Conservation (phyloP, 1,140 invertebrate species). For the Drosophila varians region DNA sequence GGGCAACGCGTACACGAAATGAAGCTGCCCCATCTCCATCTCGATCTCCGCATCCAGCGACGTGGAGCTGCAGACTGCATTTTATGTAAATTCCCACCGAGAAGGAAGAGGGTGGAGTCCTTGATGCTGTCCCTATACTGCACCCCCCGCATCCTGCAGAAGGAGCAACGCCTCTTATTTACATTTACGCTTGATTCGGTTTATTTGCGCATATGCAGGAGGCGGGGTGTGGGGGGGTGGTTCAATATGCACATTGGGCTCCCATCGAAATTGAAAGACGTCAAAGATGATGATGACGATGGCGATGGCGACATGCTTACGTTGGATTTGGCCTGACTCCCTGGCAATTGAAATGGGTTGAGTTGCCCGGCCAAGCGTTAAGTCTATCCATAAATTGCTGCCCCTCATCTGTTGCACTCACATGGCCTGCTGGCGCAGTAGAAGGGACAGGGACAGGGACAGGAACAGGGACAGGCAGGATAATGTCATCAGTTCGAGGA, state of each 20-base stretch:
- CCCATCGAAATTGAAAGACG: conserved; percentile 52
- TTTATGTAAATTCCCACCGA: conserved; percentile 72
- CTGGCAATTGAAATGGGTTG: conserved; percentile 45
- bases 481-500: conserved; percentile 41
- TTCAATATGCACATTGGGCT: conserved; percentile 35
- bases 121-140: conserved; percentile 22
- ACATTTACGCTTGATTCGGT: conserved; percentile 81
- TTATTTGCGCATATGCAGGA: conserved; percentile 73
- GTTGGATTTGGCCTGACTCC: conserved; percentile 33
- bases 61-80: conserved; percentile 46
- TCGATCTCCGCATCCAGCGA: conserved; percentile 12
- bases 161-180: conserved; percentile 67
- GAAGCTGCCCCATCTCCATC: conserved; percentile 41
- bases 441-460: not conserved
- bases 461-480: conserved; percentile 22
- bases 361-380: conserved; percentile 29
- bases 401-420: conserved; percentile 48
- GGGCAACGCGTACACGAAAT: conserved; percentile 54
- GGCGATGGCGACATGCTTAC: conserved; percentile 44
- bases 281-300: conserved; percentile 17
- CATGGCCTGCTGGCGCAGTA: not conserved
- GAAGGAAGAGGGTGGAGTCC: conserved; percentile 47
- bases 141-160: not conserved
- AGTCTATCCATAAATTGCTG: conserved; percentile 48
- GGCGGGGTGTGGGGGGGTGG: not conserved